Conservation (phyloP, 2,113 vertebrate genomes). For the Lipophrys pholis region DNA sequence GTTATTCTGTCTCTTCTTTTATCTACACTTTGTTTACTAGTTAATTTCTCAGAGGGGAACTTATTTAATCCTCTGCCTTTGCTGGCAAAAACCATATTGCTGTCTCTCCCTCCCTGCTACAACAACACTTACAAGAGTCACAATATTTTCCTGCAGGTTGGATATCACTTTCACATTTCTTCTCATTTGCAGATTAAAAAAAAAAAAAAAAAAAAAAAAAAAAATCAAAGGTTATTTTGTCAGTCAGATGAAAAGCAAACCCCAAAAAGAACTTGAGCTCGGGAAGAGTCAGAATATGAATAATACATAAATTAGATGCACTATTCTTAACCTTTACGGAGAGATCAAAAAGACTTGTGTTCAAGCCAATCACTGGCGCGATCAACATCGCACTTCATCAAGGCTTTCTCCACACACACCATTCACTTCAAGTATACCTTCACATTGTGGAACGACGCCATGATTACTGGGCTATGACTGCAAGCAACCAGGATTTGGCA, state of each 20-base stretch:
- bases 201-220: not conserved
- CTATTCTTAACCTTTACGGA: slow-evolving; percentile 46
- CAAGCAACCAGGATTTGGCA: slow-evolving; percentile 46
- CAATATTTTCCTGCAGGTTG: slow-evolving; percentile 25
- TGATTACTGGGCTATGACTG: slow-evolving; percentile 48
- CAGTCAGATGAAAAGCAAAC: slow-evolving; percentile 18
- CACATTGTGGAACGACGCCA: slow-evolving; percentile 48
- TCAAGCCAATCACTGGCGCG: slow-evolving; percentile 33
- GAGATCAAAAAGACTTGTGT: slow-evolving; percentile 33
- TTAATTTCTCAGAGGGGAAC: slow-evolving; percentile 77
- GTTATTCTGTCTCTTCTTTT: slow-evolving; percentile 73
- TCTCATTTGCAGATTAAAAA: slow-evolving; percentile 1
- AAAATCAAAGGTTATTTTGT: slow-evolving; percentile 1
- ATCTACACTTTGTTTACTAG: slow-evolving; percentile 65
- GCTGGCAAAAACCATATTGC: slow-evolving; percentile 28
- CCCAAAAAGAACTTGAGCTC: slow-evolving; percentile 9
- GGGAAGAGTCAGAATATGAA: slow-evolving; percentile 32
- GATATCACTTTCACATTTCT: slow-evolving; percentile 27
- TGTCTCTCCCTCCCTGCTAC: slow-evolving; percentile 5
- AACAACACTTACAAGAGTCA: slow-evolving; percentile 23
- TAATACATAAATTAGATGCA: slow-evolving; percentile 36
- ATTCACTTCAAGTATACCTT: slow-evolving; percentile 54
- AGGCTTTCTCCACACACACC: slow-evolving; percentile 32
- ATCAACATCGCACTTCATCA: slow-evolving; percentile 52
- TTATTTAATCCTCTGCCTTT: slow-evolving; percentile 72